A percentile compares a stretch with the other conserved stretches of the same genome.
Evolutionary conservation across 1,140 invertebrate species (phyloP).

Genomic region (Maconellicoccus hirsutus): DNA sequence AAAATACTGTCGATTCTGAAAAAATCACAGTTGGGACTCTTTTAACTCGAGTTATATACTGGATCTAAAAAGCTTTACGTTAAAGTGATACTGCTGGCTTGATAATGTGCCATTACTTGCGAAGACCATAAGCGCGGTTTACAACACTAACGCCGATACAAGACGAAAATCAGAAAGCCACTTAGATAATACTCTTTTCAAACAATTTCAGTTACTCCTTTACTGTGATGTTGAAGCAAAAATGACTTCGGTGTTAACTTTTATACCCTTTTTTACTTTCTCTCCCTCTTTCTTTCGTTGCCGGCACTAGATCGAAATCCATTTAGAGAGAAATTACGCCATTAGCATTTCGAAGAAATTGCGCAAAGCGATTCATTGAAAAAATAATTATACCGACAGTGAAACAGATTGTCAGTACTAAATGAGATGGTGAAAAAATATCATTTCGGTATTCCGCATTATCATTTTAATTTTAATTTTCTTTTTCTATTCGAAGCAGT

Average conservation of each 20-base stretch:
- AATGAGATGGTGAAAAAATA: not conserved
- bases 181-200: constrained; percentile 9
- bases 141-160: constrained; percentile 2
- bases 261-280: not conserved
- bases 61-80: constrained; percentile 8
- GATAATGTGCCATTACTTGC: constrained; percentile 2
- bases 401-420: not conserved
- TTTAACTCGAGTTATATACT: not conserved
- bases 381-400: not conserved
- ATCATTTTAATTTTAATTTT: too few relatives aligned
- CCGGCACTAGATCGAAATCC: not conserved
- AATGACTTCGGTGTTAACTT: constrained; percentile 1
- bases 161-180: constrained; percentile 7
- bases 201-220: not conserved
- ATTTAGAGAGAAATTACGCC: constrained; percentile 8
- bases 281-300: not conserved
- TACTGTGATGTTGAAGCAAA: not conserved
- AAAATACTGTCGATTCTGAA: not conserved
- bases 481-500: too few relatives aligned
- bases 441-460: too few relatives aligned
- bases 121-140: constrained; percentile 7
- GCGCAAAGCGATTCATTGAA: not conserved
- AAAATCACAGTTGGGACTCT: not conserved
- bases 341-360: constrained; percentile 9
- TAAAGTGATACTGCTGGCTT: constrained; percentile 8